Evolutionary conservation across 2,113 vertebrate species (phyloP), one percentile per base, ranked within the genome.

Genomic region (Anhinga anhinga): DNA sequence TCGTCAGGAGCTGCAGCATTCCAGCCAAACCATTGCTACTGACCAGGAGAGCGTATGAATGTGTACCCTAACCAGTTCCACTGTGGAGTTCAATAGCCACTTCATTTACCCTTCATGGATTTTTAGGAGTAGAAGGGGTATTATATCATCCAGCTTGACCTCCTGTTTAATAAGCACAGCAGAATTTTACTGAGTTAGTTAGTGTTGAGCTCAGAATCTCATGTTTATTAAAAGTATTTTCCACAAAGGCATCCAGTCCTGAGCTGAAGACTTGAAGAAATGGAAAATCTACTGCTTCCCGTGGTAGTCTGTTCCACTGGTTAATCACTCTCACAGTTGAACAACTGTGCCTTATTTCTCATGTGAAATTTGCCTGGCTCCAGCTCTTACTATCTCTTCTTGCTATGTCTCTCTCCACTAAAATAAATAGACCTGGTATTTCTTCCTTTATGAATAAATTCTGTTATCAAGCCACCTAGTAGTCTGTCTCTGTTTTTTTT

Each of bases 141-240:
- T 87, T 91, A 18, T 77, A 69, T 77, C 66, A 82, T 83, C 38
- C 59, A 92, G 13, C 55, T 77, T 92, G 79, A 93, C 26, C 44
- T 91, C 87, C 70, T 70, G 10, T 85, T 86, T 70, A 88, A 83
- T 80, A 93, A 92, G 58, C 74, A 42, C n/a, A 73, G 66, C 71
- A 66, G 62, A 69, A 53, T 89, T 95, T 82, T 72, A 76, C 71
- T 85, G 84, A 93, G 49, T 80, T 42, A 70, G 25, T 85, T 94
- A 82, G 32, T 56, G 40, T 55, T 66, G 71, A 62, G 70, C 74
- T 42, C 79, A 77, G 94, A 94, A 88, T 83, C 78, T 94, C 50
- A 45, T 95, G 88, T 86, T 96, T 96, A 88, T 93, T 94, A 44
- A 40, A 88, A 93, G 55, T 86, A 90, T 93, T 97, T 97, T 97